Evolutionary conservation across 2,797 vertebrate species (phyloP), one percentile per base, ranked within the genome.

Genomic region (Lithobates pipiens): DNA sequence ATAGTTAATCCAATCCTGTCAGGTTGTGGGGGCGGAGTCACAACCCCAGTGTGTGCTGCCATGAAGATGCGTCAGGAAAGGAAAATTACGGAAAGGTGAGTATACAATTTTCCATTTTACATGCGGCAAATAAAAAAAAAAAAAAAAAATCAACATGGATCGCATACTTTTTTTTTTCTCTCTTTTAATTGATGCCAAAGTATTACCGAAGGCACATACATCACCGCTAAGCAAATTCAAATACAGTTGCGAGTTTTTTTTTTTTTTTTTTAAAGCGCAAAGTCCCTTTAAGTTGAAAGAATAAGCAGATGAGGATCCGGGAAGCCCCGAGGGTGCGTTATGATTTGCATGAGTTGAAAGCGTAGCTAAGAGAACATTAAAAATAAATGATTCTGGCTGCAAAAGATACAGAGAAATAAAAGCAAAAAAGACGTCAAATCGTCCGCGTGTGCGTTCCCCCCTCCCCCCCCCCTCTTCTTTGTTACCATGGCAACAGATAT

Each of bases 271-370:
- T 75, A 50, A 75, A 9, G 18, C 57, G 34, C 34, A 42, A n/a
- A 63, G 77, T 65, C 72, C 44, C 84, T 81, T 80, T 81, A 81
- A 68, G 34, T 77, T 61, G 39, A 82, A 54, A 86, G 67, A 82
- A 86, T 82, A 44, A 86, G 80, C 34, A 61, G 27, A 71, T 54
- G 34, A 50, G 70, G 70, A 82, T 25, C 15, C 8, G 5, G 36
- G 27, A 76, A 77, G 54, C 74, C 85, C 76, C 36, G 27, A 15
- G 79, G 85, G 67, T 44, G 46, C 54, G 39, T 27, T 10, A 77
- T 71, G 50, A 86, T 86, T 82, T 86, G 73, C 80, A 86, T 86
- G 85, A 82, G 73, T 77, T 82, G 74, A 86, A 86, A 82, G 85
- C 36, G 21, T 23, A 82, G 85, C 34, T 77, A 54, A 77, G 39